Percentiles rank a stretch among this genome's conserved stretches.
Evolutionary conservation across 2,113 vertebrate genomes (phyloP).

Genomic region (Corythoichthys intestinalis): DNA sequence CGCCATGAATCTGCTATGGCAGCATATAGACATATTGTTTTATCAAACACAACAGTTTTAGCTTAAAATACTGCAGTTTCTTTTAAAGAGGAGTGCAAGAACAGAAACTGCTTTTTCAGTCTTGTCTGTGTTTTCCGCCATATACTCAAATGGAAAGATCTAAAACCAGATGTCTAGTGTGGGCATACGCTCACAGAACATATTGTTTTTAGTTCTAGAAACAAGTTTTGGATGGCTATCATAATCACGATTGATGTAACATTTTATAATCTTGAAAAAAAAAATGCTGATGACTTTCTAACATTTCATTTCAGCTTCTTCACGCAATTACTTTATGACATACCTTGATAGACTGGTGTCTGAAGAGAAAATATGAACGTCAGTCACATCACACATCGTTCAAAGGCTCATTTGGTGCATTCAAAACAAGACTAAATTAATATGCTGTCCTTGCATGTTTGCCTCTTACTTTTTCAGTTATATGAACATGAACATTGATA

Average conservation of each 20-base stretch:
- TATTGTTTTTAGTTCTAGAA: neutral
- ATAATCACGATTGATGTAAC: neutral
- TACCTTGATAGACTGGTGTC: neutral
- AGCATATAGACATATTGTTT: too few relatives aligned
- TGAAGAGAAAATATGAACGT: neutral
- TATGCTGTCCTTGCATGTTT: neutral
- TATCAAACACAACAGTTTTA: too few relatives aligned
- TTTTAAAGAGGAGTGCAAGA: too few relatives aligned
- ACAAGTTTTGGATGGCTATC: neutral
- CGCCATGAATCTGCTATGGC: too few relatives aligned
- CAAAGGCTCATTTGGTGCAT: neutral
- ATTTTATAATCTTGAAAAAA: neutral
- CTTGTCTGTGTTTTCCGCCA: too few relatives aligned
- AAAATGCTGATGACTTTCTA: neutral
- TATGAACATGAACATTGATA: neutral
- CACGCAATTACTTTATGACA: neutral
- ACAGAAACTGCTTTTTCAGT: too few relatives aligned
- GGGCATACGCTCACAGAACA: neutral
- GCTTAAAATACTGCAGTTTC: too few relatives aligned
- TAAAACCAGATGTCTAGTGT: neutral
- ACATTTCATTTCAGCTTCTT: neutral
- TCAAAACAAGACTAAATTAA: neutral
- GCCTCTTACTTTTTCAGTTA: neutral
- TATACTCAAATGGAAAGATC: too few relatives aligned
- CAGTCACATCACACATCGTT: neutral